Base-by-base conservation (phyloP, 1,140 invertebrate genomes). In the Caenorhabditis brenneri region DNA sequence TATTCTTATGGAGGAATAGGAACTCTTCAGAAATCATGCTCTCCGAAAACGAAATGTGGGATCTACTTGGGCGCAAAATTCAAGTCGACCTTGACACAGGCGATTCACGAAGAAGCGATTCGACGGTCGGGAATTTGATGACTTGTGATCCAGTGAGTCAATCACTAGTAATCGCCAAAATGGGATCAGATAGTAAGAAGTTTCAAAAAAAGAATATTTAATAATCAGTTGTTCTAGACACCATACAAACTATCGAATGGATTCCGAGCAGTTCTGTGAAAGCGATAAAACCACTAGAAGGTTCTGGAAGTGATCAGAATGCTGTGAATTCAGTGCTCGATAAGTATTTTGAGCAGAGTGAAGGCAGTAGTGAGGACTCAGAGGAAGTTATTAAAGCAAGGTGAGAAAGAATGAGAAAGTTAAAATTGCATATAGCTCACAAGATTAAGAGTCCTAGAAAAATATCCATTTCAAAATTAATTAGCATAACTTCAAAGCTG, bases 31-130 rank as follows among this genome's bases (percentile, higher is more conserved):
- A 58, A 19, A 36, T 7, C 22, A 65, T 65, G 31, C 16, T 65
- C 9, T 65, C 65, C 9, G 36, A 74, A 15, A 10, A 74, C 24
- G 29, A 46, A 22, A 42, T 46, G 0, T 74, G 36, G 36, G n/a
- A 74, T 15, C 65, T 74, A 42, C 65, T 74, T n/a, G 65, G 65
- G 2, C 65, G 42, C n/a, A 22, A 74, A 74, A 24, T 74, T 42
- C 36, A 42, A 42, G 15, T 74, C 29, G 65, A 42, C 7, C n/a
- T 74, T 6, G 65, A 74, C 24, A 74, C 65, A 19, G 65, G 65
- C 2, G 65, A 74, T n/a, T 10, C 10, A 0, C 42, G 65, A 42
- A 74, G 36, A 42, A 22, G 24, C 10, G 36, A 39, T 42, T 36
- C 65, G 10, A 74, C 65, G 0, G 24, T 15, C 7, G 65, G 65